phyloP scores from a whole-genome alignment of 2,113 vertebrate species.

The Pristiophorus japonicus region DNA sequence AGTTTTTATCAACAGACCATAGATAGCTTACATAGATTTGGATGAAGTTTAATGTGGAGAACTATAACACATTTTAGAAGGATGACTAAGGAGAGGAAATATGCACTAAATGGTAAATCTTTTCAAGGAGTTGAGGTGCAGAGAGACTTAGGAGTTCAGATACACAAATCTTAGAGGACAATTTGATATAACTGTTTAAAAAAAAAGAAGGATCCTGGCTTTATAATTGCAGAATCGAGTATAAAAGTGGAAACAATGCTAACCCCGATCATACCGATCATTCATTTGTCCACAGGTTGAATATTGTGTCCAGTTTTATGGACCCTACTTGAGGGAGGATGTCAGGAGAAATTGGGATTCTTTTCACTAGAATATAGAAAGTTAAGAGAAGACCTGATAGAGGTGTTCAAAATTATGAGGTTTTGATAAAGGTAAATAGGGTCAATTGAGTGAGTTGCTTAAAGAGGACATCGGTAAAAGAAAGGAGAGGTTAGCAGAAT shows the following conservation, averaged over 20 bases:
- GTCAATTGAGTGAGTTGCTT: neutral
- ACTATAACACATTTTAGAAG: neutral
- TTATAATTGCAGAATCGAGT: neutral
- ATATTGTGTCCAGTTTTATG: neutral
- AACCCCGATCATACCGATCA: neutral
- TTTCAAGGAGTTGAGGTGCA: neutral
- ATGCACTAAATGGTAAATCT: neutral
- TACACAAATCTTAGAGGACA: neutral
- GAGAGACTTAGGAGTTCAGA: neutral
- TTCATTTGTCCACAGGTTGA: neutral
- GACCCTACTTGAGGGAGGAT: neutral
- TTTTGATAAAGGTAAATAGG: neutral
- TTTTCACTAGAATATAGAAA: neutral
- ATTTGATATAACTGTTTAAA: neutral
- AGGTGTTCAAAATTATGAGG: neutral
- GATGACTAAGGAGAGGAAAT: neutral
- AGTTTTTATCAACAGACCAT: too few relatives aligned
- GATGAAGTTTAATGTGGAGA: neutral
- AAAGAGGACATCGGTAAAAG: neutral
- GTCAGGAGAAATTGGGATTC: neutral
- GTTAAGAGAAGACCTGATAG: neutral
- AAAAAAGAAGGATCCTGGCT: neutral
- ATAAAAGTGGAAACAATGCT: neutral
- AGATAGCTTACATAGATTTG: neutral
- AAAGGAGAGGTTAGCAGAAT: neutral